Evolutionary conservation across 2,797 vertebrate genomes (phyloP).

Genomic region (Monodelphis domestica): DNA sequence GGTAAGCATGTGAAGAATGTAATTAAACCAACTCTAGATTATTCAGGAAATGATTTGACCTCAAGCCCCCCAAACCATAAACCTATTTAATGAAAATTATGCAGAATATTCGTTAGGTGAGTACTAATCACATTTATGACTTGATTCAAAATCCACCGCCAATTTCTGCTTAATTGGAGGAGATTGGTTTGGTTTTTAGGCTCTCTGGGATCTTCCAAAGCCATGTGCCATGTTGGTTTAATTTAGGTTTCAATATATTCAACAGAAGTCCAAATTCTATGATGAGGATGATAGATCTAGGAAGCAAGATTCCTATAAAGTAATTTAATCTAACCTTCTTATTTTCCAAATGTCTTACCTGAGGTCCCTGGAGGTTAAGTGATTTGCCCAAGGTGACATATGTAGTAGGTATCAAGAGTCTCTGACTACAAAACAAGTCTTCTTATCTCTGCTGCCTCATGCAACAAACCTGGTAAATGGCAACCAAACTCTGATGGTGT

Average conservation of each 20-base stretch:
- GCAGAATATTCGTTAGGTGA: conserved; percentile 53
- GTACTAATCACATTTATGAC: conserved; percentile 60
- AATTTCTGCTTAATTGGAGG: conserved; percentile 52
- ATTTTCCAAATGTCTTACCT: neutral
- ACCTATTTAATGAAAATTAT: conserved; percentile 48
- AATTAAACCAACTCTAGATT: conserved; percentile 32
- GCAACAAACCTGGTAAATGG: neutral
- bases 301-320: neutral
- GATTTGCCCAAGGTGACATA: neutral
- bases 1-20: neutral
- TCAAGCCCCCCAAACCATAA: conserved; percentile 35
- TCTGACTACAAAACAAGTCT: neutral
- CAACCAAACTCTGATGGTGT: neutral
- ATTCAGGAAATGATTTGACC: conserved; percentile 30
- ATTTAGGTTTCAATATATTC: conserved; percentile 23
- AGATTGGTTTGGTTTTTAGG: conserved; percentile 48
- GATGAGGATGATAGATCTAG: neutral
- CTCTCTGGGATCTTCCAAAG: conserved; percentile 41
- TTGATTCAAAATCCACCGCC: conserved; percentile 10
- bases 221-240: conserved; percentile 26
- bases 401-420: neutral
- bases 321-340: neutral
- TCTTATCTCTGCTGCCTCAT: neutral
- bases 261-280: neutral
- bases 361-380: neutral